Percentiles rank a stretch among this genome's conserved stretches.
phyloP scores from a whole-genome alignment of 2,113 vertebrate genomes.

The Potamarius usumacintae region DNA sequence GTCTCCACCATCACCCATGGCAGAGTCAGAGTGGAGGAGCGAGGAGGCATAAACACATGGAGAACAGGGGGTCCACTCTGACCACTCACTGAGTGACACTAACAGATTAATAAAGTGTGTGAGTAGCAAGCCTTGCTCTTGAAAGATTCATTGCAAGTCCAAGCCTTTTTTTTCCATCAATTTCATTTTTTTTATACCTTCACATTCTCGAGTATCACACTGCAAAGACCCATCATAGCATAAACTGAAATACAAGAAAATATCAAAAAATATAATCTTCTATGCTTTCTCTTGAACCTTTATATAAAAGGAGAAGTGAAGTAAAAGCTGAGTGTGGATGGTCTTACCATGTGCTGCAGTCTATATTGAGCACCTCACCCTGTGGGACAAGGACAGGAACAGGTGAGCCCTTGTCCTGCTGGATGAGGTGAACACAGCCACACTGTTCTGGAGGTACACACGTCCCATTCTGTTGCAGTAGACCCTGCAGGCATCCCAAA shows the following conservation, averaged over 20 bases:
- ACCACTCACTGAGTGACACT: constrained; percentile 84
- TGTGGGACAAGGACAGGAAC: constrained; percentile 66
- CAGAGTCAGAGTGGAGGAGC: background rate
- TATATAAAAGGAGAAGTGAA: background rate
- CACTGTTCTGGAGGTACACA: constrained; percentile 75
- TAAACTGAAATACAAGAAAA: constrained; percentile 65
- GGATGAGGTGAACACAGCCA: constrained; percentile 72
- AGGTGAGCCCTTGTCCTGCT: constrained; percentile 52
- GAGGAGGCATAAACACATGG: constrained; percentile 68
- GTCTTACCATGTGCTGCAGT: constrained; percentile 85
- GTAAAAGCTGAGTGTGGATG: constrained; percentile 34
- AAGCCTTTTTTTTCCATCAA: background rate
- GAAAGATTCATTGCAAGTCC: background rate
- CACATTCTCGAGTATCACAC: constrained; percentile 78
- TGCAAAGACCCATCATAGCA: constrained; percentile 76
- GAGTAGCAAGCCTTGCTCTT: background rate
- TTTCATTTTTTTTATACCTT: constrained; percentile 68
- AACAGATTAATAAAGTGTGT: constrained; percentile 3
- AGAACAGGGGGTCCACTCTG: constrained; percentile 81
- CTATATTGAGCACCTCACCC: constrained; percentile 67
- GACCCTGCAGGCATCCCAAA: constrained; percentile 68
- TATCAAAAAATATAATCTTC: background rate
- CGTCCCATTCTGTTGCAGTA: constrained; percentile 77
- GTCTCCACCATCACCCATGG: background rate
- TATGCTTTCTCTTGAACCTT: background rate